Conservation (phyloP, 1,140 invertebrate genomes). For the Drosophila pseudoananassae region DNA sequence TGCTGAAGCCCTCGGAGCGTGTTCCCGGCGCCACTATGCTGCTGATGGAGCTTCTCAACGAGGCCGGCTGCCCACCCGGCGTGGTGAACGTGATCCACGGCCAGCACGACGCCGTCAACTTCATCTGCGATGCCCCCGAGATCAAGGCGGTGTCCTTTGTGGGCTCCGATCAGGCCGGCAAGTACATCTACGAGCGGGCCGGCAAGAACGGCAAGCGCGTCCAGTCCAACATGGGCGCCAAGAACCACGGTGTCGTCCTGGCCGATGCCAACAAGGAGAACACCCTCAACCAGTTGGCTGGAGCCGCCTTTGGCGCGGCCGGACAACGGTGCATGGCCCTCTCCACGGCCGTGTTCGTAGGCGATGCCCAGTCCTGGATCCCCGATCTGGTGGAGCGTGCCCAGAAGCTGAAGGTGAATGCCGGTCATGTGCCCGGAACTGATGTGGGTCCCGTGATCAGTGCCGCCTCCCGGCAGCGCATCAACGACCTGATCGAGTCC, state of each 20-base stretch:
- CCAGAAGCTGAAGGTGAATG: slow-evolving; percentile 96
- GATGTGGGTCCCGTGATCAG: slow-evolving; percentile 99
- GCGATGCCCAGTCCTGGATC: slow-evolving; percentile 97
- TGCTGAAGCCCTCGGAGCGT: slow-evolving; percentile 97
- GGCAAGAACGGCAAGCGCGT: slow-evolving; percentile 96
- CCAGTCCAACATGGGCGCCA: slow-evolving; percentile 99
- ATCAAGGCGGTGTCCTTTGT: slow-evolving; percentile 99
- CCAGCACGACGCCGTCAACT: slow-evolving; percentile 96
- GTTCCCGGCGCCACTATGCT: slow-evolving; percentile 98
- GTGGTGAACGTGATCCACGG: slow-evolving; percentile 95
- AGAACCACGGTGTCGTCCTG: slow-evolving; percentile 99
- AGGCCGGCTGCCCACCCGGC: slow-evolving; percentile 91
- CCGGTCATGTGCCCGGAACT: slow-evolving; percentile 95
- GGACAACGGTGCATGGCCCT: slow-evolving; percentile 99
- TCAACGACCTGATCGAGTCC: slow-evolving; percentile 93
- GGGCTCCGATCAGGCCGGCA: slow-evolving; percentile 97
- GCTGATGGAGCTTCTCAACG: slow-evolving; percentile 89
- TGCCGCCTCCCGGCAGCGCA: slow-evolving; percentile 94
- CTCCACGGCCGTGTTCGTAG: slow-evolving; percentile 98
- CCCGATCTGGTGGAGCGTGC: slow-evolving; percentile 95
- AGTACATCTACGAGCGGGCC: slow-evolving; percentile 97
- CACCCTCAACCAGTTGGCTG: slow-evolving; percentile 96
- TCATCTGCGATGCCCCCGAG: slow-evolving; percentile 97
- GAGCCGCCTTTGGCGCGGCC: slow-evolving; percentile 97
- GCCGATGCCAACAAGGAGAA: slow-evolving; percentile 99